Percentiles rank a stretch among this genome's conserved stretches.
Conservation (phyloP, 2,888 invertebrate genomes). For the Falcaria lacertinaria region DNA sequence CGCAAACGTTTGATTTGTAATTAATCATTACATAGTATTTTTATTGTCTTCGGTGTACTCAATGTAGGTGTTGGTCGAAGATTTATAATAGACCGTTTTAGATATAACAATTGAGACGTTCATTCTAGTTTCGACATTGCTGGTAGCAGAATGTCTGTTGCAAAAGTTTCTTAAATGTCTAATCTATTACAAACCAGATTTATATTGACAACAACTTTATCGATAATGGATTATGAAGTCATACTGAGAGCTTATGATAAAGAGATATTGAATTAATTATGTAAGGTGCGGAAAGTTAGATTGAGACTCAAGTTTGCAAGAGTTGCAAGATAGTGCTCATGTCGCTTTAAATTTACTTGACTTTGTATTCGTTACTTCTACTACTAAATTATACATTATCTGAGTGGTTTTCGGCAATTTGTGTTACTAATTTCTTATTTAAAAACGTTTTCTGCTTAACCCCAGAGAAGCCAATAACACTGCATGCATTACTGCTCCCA, state of each 20-base stretch:
- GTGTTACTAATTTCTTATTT: no score
- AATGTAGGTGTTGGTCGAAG: slow-evolving; percentile 18
- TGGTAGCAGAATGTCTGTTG: slow-evolving; percentile 3
- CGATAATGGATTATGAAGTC: background rate
- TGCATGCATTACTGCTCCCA: no score
- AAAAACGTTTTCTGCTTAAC: no score
- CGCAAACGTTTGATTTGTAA: background rate
- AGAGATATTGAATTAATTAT: background rate
- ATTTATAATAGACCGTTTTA: slow-evolving; percentile 12
- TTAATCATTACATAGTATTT: background rate
- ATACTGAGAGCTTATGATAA: background rate
- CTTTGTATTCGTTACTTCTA: no score
- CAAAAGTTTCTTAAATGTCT: slow-evolving; percentile 4
- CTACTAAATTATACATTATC: no score
- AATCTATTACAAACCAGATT: slow-evolving; percentile 6
- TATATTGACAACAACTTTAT: slow-evolving; percentile 1
- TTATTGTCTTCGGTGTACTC: background rate
- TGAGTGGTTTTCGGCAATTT: no score
- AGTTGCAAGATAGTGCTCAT: no score
- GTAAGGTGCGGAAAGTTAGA: background rate
- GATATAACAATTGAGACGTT: slow-evolving; percentile 14
- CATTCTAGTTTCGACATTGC: background rate
- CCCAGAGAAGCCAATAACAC: no score
- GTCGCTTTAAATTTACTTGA: no score
- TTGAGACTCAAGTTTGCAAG: background rate